Evolutionary conservation across 2,113 vertebrate genomes (phyloP).

Genomic region (Centropristis striata): DNA sequence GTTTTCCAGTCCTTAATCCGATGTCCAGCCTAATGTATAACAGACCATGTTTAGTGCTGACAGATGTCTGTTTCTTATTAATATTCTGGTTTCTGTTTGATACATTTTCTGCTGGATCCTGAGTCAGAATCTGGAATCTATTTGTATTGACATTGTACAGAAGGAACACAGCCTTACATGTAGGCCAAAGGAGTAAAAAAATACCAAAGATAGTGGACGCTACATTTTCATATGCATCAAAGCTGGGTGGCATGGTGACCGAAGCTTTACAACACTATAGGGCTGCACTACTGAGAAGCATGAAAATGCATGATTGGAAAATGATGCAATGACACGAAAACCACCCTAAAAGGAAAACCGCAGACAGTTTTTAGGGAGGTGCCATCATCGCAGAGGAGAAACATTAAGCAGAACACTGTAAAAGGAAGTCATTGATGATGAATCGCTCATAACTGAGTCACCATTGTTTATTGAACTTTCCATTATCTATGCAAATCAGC

Average conservation of each 20-base stretch:
- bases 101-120: background rate
- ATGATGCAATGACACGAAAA: background rate
- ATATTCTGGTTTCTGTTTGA: background rate
- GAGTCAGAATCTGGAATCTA: background rate
- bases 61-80: background rate
- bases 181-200: too few species aligned
- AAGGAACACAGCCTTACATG: background rate
- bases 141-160: background rate
- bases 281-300: background rate
- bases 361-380: background rate
- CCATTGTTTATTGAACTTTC: constrained; percentile 19
- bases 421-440: constrained; percentile 18
- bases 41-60: too few species aligned
- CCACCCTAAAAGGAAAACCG: constrained; percentile 18
- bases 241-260: background rate
- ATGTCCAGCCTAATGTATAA: background rate
- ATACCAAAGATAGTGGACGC: background rate
- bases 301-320: constrained; percentile 2
- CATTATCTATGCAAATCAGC: constrained; percentile 46
- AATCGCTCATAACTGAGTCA: background rate
- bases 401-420: background rate
- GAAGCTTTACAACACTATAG: background rate
- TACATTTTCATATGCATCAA: background rate
- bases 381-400: background rate
- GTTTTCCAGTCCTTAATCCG: background rate